Base-by-base conservation (phyloP, 2,888 invertebrate species). In the Palloptera scutellata region DNA sequence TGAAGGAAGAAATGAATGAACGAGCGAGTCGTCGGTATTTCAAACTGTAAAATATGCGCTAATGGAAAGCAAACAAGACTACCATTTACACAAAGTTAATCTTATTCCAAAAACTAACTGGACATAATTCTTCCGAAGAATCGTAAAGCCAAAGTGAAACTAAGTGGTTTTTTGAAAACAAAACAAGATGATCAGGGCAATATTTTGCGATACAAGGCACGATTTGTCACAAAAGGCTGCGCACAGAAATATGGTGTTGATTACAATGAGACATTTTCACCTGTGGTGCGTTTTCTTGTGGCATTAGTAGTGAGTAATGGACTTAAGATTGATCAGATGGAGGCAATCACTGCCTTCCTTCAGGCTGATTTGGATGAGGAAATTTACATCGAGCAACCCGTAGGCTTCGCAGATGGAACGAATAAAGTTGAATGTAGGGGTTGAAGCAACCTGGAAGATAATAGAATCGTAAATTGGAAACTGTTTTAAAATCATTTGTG, bases 231-330 rank as follows among this genome's bases (percentile, higher is more conserved):
- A 2, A 48, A 48, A 12, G 8, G 8, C 8, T 48, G 48, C 8
- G 15, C 61, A n/a, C 66, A 66, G 55, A 30, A 55, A 20, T 61
- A 48, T 40, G 66, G 60, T 15, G 1, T 62, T n/a, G 43, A 57
- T 19, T 66, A 64, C 40, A 59, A 19, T n/a, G 52, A 64, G 53
- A 60, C 63, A 4, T 68, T 58, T 42, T 52, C 64, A 19, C 64
- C 64, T 6, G 60, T 68, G 4, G 63, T 60, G 13, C 42, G 64
- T 42, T 61, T 68, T 55, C 9, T 64, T 1, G 51, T 64, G 5
- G 61, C 61, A n/a, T 42, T 64, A n/a, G 57, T 48, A 11, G 57
- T 54, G 20, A 61, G 43, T 6, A 58, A 58, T 15, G 13, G 19
- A 9, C 13, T 64, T 19, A 67, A 17, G 20, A 59, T 58, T 17